phyloP scores from a whole-genome alignment of 2,888 invertebrate genomes.

The Corythucha ciliata region DNA sequence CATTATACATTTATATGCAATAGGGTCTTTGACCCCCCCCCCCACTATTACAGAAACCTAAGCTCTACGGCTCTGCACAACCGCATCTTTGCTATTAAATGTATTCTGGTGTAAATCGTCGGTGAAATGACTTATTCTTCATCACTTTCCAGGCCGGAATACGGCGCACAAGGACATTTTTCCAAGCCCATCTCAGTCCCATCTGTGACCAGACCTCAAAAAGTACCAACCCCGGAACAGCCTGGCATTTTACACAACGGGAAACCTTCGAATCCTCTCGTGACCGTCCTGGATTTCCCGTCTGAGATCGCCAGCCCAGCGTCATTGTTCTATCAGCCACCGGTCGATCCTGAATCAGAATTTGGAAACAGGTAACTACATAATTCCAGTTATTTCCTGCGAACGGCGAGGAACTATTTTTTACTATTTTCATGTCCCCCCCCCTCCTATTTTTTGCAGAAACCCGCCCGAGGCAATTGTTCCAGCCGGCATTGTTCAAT shows the following conservation, averaged over 20 bases:
- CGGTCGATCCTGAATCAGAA: constrained; percentile 33
- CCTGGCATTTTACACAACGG: constrained; percentile 18
- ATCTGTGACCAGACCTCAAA: constrained; percentile 12
- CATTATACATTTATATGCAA: no score
- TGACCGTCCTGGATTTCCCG: constrained; percentile 38
- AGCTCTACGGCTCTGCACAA: no score
- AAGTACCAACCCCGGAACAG: constrained; percentile 19
- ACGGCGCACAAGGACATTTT: not conserved
- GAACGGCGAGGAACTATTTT: no score
- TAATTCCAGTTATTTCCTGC: no score
- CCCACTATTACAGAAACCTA: no score
- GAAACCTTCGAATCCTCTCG: constrained; percentile 24
- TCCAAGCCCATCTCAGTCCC: not conserved
- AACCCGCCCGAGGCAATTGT: constrained; percentile 40
- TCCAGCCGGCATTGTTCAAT: constrained; percentile 45
- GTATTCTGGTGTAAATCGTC: no score
- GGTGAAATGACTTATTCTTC: not conserved
- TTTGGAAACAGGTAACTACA: constrained; percentile 37
- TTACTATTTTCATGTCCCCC: no score
- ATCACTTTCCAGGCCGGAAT: constrained; percentile 15
- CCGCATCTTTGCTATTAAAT: no score
- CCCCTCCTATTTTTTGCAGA: no score
- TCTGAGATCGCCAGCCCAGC: constrained; percentile 35
- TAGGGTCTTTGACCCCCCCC: no score
- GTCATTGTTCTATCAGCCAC: constrained; percentile 34